phyloP scores from a whole-genome alignment of 2,797 vertebrate genomes.

The Chromis chromis region DNA sequence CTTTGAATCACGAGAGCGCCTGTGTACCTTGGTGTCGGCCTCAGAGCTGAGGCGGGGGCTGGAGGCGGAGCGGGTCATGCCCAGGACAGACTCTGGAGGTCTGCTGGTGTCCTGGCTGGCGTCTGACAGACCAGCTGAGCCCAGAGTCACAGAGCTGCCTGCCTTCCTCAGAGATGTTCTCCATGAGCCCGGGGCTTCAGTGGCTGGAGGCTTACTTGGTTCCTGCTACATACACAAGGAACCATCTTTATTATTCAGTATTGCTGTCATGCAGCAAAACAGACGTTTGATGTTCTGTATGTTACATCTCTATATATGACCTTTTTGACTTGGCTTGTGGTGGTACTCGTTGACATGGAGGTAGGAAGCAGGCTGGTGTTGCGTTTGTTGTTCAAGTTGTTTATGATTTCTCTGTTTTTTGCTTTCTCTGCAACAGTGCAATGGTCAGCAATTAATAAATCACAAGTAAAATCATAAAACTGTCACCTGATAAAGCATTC shows the following conservation, averaged over 20 bases:
- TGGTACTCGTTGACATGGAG: slow-evolving; percentile 73
- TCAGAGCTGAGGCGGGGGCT: slow-evolving; percentile 88
- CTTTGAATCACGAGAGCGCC: slow-evolving; percentile 7
- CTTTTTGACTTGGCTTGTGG: slow-evolving; percentile 82
- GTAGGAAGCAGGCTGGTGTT: slow-evolving; percentile 80
- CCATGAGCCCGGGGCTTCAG: slow-evolving; percentile 85
- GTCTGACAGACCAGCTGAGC: slow-evolving; percentile 79
- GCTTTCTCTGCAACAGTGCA: slow-evolving; percentile 83
- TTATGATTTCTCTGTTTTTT: slow-evolving; percentile 88
- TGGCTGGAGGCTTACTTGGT: slow-evolving; percentile 68
- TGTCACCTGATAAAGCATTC: background rate
- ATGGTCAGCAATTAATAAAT: slow-evolving; percentile 21
- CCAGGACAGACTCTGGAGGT: slow-evolving; percentile 68
- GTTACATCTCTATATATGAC: slow-evolving; percentile 45
- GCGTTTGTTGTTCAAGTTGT: slow-evolving; percentile 91
- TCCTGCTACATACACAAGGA: slow-evolving; percentile 64
- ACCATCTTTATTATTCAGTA: background rate
- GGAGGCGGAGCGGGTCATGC: slow-evolving; percentile 88
- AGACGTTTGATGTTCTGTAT: background rate
- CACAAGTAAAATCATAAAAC: background rate
- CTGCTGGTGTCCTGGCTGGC: slow-evolving; percentile 75
- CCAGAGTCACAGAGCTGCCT: slow-evolving; percentile 86
- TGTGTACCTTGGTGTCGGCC: slow-evolving; percentile 80
- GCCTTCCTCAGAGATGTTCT: slow-evolving; percentile 88
- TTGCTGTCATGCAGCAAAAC: background rate